Base-by-base conservation (phyloP, 2,113 vertebrate species). In the Engystomops pustulosus region DNA sequence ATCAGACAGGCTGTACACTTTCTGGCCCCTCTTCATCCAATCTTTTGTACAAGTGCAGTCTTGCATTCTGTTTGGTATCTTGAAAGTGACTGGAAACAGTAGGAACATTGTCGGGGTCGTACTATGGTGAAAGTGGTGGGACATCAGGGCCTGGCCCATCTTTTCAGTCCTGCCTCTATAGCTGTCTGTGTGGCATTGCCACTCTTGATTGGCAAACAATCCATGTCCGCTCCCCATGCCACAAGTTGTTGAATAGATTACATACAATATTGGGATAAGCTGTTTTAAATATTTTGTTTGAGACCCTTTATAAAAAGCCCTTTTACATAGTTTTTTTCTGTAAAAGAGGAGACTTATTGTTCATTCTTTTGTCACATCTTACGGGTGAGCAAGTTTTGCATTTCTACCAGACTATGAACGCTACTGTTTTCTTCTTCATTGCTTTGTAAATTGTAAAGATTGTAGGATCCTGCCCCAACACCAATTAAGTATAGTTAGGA, bases 401-500 rank as follows among this genome's bases (percentile, higher is more conserved):
- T 20, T 20, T 34, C 0, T 32, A 18, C 12, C 8, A 67, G 62
- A 20, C 32, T 34, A 9, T 67, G 17, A 67, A 67, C 36, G 62
- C 30, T 20, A 20, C 17, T 67, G 15, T 67, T 30, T 34, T 32
- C 30, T 67, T 67, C 60, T 18, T 65, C 27, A 18, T 67, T 67
- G 30, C 62, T 67, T 8, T 67, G 32, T 18, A 67, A 67, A 36
- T 36, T 67, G 17, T 67, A 17, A 20, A 20, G 62, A 20, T 20
- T 20, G 15, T 8, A 67, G 62, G 30, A 34, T 36, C 32, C 17
- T 67, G 62, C 30, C 62, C 62, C 6, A 67, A 20, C 62, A 20
- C 62, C 62, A 67, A 67, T 67, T 67, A 67, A 36, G 62, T 67
- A 36, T 67, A 67, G 30, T 67, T 34, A 67, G 32, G 6, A 67